Evolutionary conservation across 2,888 invertebrate species (phyloP).

Genomic region (Eudasyphora cyanicolor): DNA sequence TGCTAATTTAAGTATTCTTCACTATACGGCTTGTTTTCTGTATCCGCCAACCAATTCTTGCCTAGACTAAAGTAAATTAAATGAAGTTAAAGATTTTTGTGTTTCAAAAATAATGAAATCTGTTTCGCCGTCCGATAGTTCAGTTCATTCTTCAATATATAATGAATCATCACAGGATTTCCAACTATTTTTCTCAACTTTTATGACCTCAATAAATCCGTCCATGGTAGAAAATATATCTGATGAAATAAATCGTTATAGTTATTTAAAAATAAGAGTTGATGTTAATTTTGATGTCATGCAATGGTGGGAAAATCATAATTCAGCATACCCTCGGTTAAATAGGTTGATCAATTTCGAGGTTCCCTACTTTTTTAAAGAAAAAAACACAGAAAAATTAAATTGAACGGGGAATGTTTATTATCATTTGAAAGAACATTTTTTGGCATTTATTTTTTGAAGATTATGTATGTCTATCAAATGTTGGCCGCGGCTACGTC

Average conservation of each 20-base stretch:
- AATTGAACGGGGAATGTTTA: no score
- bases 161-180: constrained; percentile 36
- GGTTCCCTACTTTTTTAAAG: no score
- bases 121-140: no score
- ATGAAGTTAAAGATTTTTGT: constrained; percentile 39
- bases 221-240: constrained; percentile 11
- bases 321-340: not conserved
- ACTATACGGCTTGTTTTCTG: constrained; percentile 49
- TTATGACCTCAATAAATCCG: constrained; percentile 33
- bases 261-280: constrained; percentile 37
- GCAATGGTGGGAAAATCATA: constrained; percentile 11
- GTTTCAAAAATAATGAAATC: no score
- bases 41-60: constrained; percentile 42
- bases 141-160: constrained; percentile 27
- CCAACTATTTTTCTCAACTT: constrained; percentile 38
- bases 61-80: constrained; percentile 30
- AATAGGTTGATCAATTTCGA: no score
- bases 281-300: not conserved
- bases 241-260: constrained; percentile 39
- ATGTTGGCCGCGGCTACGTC: no score
- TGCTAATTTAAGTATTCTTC: constrained; percentile 43
- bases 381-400: no score
- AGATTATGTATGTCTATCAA: no score
- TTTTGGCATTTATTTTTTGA: no score
- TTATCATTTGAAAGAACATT: no score